Conservation (phyloP, 2,113 vertebrate genomes). For the Macroglossus sobrinus region DNA sequence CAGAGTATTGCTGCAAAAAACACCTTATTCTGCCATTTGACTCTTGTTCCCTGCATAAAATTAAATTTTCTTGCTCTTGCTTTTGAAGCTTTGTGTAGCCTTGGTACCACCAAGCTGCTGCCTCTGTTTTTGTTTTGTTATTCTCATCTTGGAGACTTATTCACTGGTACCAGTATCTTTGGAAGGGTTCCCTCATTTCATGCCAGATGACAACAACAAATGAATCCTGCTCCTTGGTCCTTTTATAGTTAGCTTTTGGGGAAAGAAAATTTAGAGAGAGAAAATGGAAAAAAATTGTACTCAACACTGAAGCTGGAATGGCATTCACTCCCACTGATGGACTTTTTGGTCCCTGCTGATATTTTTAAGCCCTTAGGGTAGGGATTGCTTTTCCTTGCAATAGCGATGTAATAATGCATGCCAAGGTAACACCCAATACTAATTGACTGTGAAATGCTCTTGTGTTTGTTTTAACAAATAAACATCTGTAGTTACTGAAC, state of each 20-base stretch:
- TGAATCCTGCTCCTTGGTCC: neutral
- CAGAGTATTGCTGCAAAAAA: neutral
- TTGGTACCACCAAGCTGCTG: neutral
- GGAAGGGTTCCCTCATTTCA: neutral
- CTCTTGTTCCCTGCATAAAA: neutral
- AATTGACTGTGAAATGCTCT: neutral
- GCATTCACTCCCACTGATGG: neutral
- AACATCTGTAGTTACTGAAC: neutral
- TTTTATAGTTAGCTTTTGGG: neutral
- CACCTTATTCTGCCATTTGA: conserved; percentile 8
- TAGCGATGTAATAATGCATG: neutral
- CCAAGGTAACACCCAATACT: neutral
- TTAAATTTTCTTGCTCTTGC: neutral
- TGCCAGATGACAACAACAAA: conserved; percentile 11
- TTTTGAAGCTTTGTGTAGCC: neutral
- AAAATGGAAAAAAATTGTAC: neutral
- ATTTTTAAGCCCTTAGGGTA: neutral
- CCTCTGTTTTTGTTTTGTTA: neutral
- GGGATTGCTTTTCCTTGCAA: neutral
- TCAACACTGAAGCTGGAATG: neutral
- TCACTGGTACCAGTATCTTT: neutral
- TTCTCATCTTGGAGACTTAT: neutral
- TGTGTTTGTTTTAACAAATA: conserved; percentile 13
- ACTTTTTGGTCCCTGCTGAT: conserved; percentile 4
- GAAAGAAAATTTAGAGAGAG: conserved; percentile 5